Base-by-base conservation (phyloP, 2,888 invertebrate species). In the Drosophila koepferae region DNA sequence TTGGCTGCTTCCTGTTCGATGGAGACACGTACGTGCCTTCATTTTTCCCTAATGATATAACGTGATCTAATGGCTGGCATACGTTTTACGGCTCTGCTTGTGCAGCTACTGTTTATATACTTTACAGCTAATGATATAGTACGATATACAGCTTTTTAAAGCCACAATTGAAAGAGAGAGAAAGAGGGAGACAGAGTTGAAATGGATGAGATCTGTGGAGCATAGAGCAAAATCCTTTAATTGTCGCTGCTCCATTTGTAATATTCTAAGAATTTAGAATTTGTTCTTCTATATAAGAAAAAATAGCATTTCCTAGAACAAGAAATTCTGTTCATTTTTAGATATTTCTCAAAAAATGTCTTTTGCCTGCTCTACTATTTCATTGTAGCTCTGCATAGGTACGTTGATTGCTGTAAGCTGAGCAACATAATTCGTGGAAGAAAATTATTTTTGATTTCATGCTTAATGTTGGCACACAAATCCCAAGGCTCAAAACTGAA, bases 21-120 rank as follows among this genome's bases (percentile, higher is more conserved):
- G 77, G 76, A 82, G 86, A 81, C 90, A 88, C 75, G 86, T 90
- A 83, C 80, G 73, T 78, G 88, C 80, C 71, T 89, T 85, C 81
- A 87, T 79, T 82, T 77, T 62, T 51, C 73, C 79, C 82, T 79
- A 89, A 85, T 80, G 90, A 85, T 74, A 82, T 85, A 82, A 85
- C 80, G 76, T 88, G 83, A 80, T 90, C 77, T 67, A 75, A 80
- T 66, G 77, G 71, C 46, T 38, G 18, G 76, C 23, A 67, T 67
- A 59, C 62, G 23, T 64, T 77, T 64, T 23, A 53, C 46, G 6
- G 64, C 46, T 46, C 23, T 46, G 8, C 46, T 14, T 23, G 46
- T 14, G 46, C 43, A 34, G n/a, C 44, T 12, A 34, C 38, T 59
- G 46, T 62, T 71, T 54, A 64, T 54, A 36, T 34, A 48, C 53